A percentile compares a stretch with the other conserved stretches of the same genome.
Evolutionary conservation across 2,888 invertebrate genomes (phyloP).

Genomic region (Syrista parreyssii): DNA sequence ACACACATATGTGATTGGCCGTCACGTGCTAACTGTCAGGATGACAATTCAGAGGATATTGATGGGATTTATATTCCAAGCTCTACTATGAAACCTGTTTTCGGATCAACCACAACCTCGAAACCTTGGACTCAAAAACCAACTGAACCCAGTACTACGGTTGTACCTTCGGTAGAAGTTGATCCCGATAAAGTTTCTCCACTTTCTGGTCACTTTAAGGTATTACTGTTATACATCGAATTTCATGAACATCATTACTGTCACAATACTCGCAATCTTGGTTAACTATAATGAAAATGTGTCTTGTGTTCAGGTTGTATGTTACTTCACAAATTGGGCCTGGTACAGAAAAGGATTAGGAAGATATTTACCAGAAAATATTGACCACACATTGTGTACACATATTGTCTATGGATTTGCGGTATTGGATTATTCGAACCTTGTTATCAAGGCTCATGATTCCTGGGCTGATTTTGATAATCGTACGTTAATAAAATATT

Average conservation of each 20-base stretch:
- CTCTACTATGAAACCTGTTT: constrained; percentile 26
- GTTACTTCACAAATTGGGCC: constrained; percentile 95
- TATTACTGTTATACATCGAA: not conserved
- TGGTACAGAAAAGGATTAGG: constrained; percentile 88
- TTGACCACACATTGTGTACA: constrained; percentile 88
- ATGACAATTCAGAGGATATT: constrained; percentile 28
- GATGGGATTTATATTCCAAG: constrained; percentile 22
- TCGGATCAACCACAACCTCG: constrained; percentile 27
- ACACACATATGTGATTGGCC: constrained; percentile 82
- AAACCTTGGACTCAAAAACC: constrained; percentile 52
- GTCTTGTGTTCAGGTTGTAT: constrained; percentile 72
- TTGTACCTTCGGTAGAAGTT: constrained; percentile 59
- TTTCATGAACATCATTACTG: not conserved
- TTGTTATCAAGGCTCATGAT: constrained; percentile 85
- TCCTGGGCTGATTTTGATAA: constrained; percentile 93
- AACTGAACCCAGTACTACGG: constrained; percentile 37
- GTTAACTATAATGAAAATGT: not conserved
- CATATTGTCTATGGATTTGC: constrained; percentile 95
- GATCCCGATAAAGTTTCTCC: constrained; percentile 66
- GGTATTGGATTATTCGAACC: constrained; percentile 84
- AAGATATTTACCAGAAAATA: constrained; percentile 86
- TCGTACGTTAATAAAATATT: constrained; percentile 68
- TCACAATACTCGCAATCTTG: not conserved
- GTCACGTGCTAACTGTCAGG: constrained; percentile 72
- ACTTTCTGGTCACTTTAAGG: constrained; percentile 77